These are phyloP conservation scores for Malacoraja senta DNA, from an alignment of 2,797 vertebrate species.

Conservation along the genomic window DNA sequence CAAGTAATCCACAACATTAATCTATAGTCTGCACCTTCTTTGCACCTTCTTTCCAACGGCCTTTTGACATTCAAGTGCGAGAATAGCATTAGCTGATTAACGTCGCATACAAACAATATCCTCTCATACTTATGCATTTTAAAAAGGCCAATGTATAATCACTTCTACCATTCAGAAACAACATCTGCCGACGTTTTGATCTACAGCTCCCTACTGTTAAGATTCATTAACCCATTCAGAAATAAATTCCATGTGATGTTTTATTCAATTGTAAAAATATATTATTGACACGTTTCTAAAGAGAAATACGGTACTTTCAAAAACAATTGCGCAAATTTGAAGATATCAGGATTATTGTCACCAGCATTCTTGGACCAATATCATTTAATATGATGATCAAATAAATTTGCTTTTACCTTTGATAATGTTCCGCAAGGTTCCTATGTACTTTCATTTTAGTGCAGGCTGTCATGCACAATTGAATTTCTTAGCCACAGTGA, in stretches of 20 bases:
- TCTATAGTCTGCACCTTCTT: neutral
- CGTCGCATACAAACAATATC: neutral
- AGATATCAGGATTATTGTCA: neutral
- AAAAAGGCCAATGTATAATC: slow-evolving; percentile 33
- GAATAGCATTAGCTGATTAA: slow-evolving; percentile 3
- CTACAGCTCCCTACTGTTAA: neutral
- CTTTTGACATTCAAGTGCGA: slow-evolving; percentile 5
- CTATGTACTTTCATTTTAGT: neutral
- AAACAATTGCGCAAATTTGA: neutral
- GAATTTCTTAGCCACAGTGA: neutral
- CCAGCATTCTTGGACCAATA: neutral
- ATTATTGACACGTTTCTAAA: neutral
- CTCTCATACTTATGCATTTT: slow-evolving; percentile 25
- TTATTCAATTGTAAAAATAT: neutral
- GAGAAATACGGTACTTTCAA: neutral
- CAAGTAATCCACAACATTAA: neutral
- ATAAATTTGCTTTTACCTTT: neutral
- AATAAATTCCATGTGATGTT: neutral
- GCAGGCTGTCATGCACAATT: too few species aligned
- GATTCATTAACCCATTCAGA: neutral
- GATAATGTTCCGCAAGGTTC: neutral
- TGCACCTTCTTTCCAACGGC: neutral
- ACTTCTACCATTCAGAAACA: slow-evolving; percentile 15
- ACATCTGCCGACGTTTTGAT: slow-evolving; percentile 20
- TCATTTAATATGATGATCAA: neutral